Conservation (phyloP, 2,888 invertebrate species). For the Diaperis boleti region DNA sequence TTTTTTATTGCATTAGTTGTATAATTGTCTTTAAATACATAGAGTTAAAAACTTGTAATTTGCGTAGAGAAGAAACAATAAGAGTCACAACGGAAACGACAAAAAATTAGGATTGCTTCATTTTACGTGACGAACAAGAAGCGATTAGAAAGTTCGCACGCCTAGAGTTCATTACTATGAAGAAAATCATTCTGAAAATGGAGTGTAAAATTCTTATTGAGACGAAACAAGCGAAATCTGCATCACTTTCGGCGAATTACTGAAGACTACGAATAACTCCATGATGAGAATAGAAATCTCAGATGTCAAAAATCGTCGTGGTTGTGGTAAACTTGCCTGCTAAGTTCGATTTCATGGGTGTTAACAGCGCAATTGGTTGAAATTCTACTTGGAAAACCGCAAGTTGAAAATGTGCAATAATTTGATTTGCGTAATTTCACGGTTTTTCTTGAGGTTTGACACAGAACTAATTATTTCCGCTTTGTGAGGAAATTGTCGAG, state of each 20-base stretch:
- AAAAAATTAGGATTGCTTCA: conserved; percentile 26
- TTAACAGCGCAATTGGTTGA: conserved; percentile 19
- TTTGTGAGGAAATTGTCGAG: neutral
- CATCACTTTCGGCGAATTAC: conserved; percentile 8
- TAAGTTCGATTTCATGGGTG: conserved; percentile 16
- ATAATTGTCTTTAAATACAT: too few relatives aligned
- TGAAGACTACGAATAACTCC: too few relatives aligned
- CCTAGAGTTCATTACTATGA: conserved; percentile 31
- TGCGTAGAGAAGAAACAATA: conserved; percentile 1
- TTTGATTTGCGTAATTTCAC: conserved; percentile 24
- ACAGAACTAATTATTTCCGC: conserved; percentile 4
- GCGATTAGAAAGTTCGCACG: conserved; percentile 29
- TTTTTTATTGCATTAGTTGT: too few relatives aligned
- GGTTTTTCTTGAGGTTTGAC: neutral
- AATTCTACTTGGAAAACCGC: conserved; percentile 28
- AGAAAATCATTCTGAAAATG: conserved; percentile 21
- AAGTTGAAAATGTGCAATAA: conserved; percentile 11
- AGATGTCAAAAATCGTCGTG: neutral
- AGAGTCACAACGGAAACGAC: conserved; percentile 3
- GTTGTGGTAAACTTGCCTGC: conserved; percentile 9
- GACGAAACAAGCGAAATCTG: conserved; percentile 1
- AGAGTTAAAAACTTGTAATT: conserved; percentile 8
- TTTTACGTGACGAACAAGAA: conserved; percentile 35
- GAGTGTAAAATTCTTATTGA: conserved; percentile 28
- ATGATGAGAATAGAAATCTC: too few relatives aligned